These are phyloP conservation scores for Tromatobia lineatoria DNA, from an alignment of 2,888 invertebrate species.

Conservation along the genomic window DNA sequence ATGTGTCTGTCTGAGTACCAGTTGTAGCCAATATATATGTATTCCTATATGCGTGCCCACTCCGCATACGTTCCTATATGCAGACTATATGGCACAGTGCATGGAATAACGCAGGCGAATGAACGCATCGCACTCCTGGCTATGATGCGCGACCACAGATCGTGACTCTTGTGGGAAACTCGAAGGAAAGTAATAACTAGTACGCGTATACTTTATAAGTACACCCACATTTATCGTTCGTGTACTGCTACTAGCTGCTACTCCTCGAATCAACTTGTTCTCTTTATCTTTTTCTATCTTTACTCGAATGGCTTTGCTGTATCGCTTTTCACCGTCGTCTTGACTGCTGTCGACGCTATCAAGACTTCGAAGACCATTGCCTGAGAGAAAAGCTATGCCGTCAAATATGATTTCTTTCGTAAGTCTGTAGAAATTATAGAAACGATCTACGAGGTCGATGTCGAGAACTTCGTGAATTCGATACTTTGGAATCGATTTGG, in stretches of 20 bases:
- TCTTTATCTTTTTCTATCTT: constrained; percentile 41
- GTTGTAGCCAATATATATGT: constrained; percentile 33
- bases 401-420: constrained; percentile 10
- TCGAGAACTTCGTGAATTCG: not conserved
- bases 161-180: constrained; percentile 85
- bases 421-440: not conserved
- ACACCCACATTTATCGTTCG: constrained; percentile 64
- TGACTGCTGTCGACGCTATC: constrained; percentile 27
- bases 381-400: constrained; percentile 27
- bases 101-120: constrained; percentile 49
- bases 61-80: constrained; percentile 11
- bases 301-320: constrained; percentile 25
- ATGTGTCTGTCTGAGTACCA: constrained; percentile 37
- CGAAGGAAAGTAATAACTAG: constrained; percentile 81
- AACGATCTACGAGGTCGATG: not conserved
- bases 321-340: constrained; percentile 24
- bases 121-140: constrained; percentile 70
- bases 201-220: constrained; percentile 50
- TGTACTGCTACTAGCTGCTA: constrained; percentile 40
- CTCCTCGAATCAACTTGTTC: constrained; percentile 50
- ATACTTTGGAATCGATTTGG: not conserved
- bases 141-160: constrained; percentile 85
- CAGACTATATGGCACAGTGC: constrained; percentile 5
- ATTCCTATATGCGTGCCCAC: constrained; percentile 8
- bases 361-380: constrained; percentile 15